phyloP scores from a whole-genome alignment of 2,113 vertebrate species.

The Penelope pileata region DNA sequence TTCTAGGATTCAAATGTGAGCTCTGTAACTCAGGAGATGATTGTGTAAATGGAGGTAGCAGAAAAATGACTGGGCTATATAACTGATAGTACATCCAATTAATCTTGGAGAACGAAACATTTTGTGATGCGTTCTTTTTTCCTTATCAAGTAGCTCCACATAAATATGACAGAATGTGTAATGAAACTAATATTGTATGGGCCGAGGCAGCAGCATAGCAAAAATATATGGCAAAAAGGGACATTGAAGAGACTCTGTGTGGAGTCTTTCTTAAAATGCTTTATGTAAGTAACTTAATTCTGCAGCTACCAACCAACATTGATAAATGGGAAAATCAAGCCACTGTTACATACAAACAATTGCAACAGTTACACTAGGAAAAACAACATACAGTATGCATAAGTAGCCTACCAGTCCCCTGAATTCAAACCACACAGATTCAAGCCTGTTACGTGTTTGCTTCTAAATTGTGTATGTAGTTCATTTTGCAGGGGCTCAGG shows the following conservation, averaged over 20 bases:
- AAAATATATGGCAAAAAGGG: neutral
- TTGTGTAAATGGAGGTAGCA: neutral
- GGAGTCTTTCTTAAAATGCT: neutral
- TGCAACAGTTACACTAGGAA: neutral
- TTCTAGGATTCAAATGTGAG: neutral
- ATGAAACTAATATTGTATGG: neutral
- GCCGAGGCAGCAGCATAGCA: neutral
- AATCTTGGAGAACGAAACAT: neutral
- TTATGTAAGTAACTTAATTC: neutral
- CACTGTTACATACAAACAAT: neutral
- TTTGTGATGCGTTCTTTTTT: neutral
- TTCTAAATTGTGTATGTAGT: neutral
- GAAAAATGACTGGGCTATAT: neutral
- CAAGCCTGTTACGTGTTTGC: neutral
- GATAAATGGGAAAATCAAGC: rapidly evolving
- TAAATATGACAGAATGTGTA: neutral
- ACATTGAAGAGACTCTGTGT: neutral
- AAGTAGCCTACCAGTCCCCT: neutral
- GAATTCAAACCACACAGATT: neutral
- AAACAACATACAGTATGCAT: neutral
- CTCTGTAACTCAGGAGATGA: neutral
- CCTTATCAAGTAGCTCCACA: neutral
- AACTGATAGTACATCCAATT: neutral
- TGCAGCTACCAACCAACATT: neutral
- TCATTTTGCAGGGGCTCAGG: neutral